phyloP scores from a whole-genome alignment of 2,797 vertebrate species.

The Lepilemur septentrionalis region DNA sequence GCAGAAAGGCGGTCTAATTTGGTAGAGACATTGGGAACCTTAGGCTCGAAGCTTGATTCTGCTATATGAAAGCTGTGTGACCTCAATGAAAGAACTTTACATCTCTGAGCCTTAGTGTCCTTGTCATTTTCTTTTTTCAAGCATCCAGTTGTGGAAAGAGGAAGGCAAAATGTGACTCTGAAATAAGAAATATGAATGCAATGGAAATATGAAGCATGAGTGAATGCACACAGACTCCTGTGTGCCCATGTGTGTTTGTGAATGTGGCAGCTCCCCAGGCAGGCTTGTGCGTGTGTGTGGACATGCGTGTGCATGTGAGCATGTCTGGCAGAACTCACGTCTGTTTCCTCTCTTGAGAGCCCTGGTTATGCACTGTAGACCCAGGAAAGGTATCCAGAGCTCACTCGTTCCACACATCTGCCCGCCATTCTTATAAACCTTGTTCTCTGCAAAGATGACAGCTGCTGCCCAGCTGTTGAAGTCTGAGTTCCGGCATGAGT shows the following conservation, averaged over 20 bases:
- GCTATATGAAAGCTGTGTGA: neutral
- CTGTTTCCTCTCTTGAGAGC: neutral
- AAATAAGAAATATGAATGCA: neutral
- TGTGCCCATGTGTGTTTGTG: neutral
- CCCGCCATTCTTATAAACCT: neutral
- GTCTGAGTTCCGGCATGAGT: neutral
- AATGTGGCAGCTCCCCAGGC: neutral
- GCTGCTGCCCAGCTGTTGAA: neutral
- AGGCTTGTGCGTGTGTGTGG: too few species aligned
- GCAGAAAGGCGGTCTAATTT: neutral
- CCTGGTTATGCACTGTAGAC: neutral
- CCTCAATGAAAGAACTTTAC: neutral
- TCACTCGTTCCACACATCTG: neutral
- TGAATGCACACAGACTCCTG: neutral
- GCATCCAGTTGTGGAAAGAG: neutral
- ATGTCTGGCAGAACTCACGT: accelerated
- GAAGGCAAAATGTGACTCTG: neutral
- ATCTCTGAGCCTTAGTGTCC: neutral
- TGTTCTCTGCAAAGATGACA: neutral
- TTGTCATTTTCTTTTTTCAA: neutral
- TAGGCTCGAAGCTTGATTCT: neutral
- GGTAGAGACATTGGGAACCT: neutral
- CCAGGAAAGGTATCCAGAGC: neutral
- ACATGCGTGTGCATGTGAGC: neutral
- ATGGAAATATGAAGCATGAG: neutral